phyloP scores from a whole-genome alignment of 92 coral and sea anemone genomes.

The Palythoa grandis region DNA sequence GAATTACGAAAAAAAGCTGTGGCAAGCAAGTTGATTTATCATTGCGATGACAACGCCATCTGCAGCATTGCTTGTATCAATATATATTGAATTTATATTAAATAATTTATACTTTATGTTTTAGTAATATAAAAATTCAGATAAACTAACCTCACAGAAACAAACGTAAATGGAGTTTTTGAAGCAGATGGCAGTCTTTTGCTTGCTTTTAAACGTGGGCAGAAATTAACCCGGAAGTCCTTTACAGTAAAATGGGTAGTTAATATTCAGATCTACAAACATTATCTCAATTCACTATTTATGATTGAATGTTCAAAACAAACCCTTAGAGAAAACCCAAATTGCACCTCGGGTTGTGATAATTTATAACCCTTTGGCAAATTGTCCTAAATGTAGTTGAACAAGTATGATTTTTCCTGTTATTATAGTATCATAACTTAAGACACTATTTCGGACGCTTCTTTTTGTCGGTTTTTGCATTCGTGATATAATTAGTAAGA shows the following conservation, averaged over 20 bases:
- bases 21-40: too few relatives aligned
- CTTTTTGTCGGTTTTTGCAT: background rate
- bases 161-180: background rate
- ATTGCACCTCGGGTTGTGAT: background rate
- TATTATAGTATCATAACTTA: background rate
- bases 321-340: background rate
- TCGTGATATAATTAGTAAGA: background rate
- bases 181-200: background rate
- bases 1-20: too few relatives aligned
- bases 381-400: background rate
- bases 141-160: background rate
- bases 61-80: too few relatives aligned
- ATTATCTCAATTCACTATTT: background rate
- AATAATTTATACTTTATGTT: too few relatives aligned
- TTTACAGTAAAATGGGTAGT: background rate
- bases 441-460: background rate
- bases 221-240: background rate
- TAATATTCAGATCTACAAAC: background rate
- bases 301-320: background rate
- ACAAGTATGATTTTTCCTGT: background rate
- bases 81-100: too few relatives aligned
- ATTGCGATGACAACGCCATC: too few relatives aligned
- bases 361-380: background rate
- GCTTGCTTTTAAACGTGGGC: background rate
- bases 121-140: too few relatives aligned